Evolutionary conservation across 2,888 invertebrate species (phyloP), one percentile per base, ranked within the genome.

Genomic region (Leptinotarsa tumamoca): DNA sequence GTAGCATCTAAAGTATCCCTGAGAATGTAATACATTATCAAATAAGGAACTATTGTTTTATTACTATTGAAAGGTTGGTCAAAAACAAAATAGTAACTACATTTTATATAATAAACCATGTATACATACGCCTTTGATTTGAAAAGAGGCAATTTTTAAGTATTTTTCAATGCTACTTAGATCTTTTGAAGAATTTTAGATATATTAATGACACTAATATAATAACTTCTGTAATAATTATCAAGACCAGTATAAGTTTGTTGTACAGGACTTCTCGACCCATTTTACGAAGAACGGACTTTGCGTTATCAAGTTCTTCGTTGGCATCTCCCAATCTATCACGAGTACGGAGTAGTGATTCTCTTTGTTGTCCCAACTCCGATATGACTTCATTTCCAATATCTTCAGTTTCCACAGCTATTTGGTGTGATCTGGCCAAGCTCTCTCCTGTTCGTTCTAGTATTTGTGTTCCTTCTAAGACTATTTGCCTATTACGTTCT

Each of bases 1-100:
- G 93, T 98, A 77, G 96, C 97, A 43, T 92, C 93, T 79, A 92
- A 96, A 84, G 91, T 96, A 63, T 93, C 96, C 2, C 95, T 97
- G 88, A 92, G 97, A 87, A 94, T 97, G 87, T 96, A 82, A 78
- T 77, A 75, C 58, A 67, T 15, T 51, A 52, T 75, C 84, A 81
- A 72, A 72, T 79, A 81, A 76, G 85, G 85, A 87, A 84, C 88
- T 86, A 86, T 72, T 75, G 33, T 72, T 75, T 72, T 72, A 66
- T 72, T 67, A 27, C 14, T 67, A 27, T 18, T 17, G 49, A 21
- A 17, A 10, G 33, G 2, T 7, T 43, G 17, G 17, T 1, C 15
- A 67, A 17, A 52, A 17, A 52, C 15, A 52, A 54, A 54, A 1
- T 17, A 54, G 10, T 18, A 17, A 54, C 17, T 18, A 7, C 18